Percentiles rank a stretch among this genome's conserved stretches.
Conservation (phyloP, 1,140 invertebrate species). For the Ceratoteleas bidentatus region DNA sequence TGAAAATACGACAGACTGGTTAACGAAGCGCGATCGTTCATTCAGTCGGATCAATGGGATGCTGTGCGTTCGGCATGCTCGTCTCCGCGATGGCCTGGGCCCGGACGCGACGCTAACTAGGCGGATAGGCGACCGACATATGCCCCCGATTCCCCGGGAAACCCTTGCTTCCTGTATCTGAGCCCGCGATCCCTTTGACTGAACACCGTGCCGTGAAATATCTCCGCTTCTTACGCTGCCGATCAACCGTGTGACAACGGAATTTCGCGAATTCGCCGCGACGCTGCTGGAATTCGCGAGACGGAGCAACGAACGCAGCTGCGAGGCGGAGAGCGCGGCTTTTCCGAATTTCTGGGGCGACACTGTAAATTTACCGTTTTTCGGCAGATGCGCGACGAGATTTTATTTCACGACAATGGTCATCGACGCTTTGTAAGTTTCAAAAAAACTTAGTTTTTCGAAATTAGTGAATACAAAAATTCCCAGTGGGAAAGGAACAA, state of each 20-base stretch:
- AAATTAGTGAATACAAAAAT: no score
- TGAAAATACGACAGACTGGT: conserved; percentile 81
- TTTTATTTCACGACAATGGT: no score
- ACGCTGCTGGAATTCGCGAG: no score
- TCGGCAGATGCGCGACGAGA: no score
- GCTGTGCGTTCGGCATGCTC: conserved; percentile 72
- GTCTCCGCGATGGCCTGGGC: conserved; percentile 33
- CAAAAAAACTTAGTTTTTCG: no score
- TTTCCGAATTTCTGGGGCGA: no score
- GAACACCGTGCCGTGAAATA: conserved; percentile 32
- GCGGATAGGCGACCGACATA: conserved; percentile 72
- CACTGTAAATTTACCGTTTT: no score
- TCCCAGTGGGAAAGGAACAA: no score
- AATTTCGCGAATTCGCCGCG: conserved; percentile 39
- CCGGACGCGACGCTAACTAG: conserved; percentile 72
- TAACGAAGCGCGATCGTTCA: conserved; percentile 82
- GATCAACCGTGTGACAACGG: conserved; percentile 24
- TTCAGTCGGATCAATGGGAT: conserved; percentile 80
- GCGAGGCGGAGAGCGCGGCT: no score
- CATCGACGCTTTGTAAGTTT: no score
- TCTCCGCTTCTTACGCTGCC: conserved; percentile 12
- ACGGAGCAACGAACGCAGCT: no score
- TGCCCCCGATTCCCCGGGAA: no score
- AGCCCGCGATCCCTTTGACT: conserved; percentile 45
- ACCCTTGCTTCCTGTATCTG: conserved; percentile 22